Base-by-base conservation (phyloP, 2,797 vertebrate genomes). In the Gila robusta region DNA sequence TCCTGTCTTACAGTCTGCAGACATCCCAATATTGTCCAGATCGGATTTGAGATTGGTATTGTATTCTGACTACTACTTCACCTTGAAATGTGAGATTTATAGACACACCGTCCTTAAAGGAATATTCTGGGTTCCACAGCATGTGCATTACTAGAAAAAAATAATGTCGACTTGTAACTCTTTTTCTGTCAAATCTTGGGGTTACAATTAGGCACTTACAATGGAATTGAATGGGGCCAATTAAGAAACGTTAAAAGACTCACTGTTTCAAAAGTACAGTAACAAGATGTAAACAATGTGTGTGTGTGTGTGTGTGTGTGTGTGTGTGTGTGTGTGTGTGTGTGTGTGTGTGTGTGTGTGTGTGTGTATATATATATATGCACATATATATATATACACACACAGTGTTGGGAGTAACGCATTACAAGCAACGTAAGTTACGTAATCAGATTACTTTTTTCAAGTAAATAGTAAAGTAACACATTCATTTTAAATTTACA, bases 61-160 rank as follows among this genome's bases (percentile, higher is more conserved):
- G 95, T 94, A 94, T 96, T 91, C 93, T 95, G 95, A 96, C 95
- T 97, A 95, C 91, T 95, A 93, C 94, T 95, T 97, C 96, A 97
- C 97, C 97, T 98, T 99, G 96, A 98, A 97, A 98, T 96, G 94
- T 93, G 96, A 94, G 92, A 95, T 93, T 91, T 86, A 82, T 91
- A 82, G 87, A 69, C n/a, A 64, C 78, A 47, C 77, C 69, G 12
- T 70, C 79, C 81, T 87, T 91, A 79, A 79, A 64, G 26, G 14
- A 79, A 44, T 37, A 26, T 62, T 79, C 54, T 3, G 7, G 16
- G 37, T 41, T 26, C 6, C 11, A 77, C 19, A 37, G 21, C 19
- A 37, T 12, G 52, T 76, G 9, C 4, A 56, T 66, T 28, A 7
- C 5, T 28, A 32, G 2, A 66, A 32, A 12, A 37, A 39, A 26